phyloP scores from a whole-genome alignment of 2,888 invertebrate genomes.

The Saturnia pavonia region DNA sequence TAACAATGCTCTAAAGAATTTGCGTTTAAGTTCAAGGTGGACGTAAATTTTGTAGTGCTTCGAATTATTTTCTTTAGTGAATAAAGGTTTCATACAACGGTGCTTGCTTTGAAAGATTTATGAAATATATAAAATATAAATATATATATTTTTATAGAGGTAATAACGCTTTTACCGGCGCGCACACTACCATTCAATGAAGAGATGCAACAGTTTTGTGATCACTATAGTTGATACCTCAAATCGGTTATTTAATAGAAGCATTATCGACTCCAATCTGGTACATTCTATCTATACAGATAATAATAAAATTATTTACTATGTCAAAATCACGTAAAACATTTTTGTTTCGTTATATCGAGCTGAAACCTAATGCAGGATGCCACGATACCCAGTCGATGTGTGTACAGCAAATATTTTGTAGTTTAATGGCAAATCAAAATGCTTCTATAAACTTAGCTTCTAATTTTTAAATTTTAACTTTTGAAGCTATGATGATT shows the following conservation, averaged over 20 bases:
- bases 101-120: neutral
- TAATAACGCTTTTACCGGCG: neutral
- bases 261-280: neutral
- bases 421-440: too few relatives aligned
- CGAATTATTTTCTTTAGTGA: neutral
- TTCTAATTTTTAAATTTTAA: too few relatives aligned
- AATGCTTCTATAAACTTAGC: too few relatives aligned
- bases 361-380: too few relatives aligned
- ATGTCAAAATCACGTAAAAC: neutral
- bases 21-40: neutral
- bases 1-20: neutral
- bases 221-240: neutral
- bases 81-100: neutral
- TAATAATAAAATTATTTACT: neutral
- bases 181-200: neutral
- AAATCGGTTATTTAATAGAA: neutral
- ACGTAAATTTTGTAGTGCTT: neutral
- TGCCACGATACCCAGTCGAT: too few relatives aligned
- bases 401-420: too few relatives aligned
- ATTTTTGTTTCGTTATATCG: neutral
- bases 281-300: neutral
- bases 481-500: too few relatives aligned
- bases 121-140: too few relatives aligned
- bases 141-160: conserved; percentile 6
- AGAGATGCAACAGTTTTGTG: neutral